Evolutionary conservation across 30 jellyfish, hydroid and myxozoan genomes (phyloP).

Genomic region (Aurelia coerulea): DNA sequence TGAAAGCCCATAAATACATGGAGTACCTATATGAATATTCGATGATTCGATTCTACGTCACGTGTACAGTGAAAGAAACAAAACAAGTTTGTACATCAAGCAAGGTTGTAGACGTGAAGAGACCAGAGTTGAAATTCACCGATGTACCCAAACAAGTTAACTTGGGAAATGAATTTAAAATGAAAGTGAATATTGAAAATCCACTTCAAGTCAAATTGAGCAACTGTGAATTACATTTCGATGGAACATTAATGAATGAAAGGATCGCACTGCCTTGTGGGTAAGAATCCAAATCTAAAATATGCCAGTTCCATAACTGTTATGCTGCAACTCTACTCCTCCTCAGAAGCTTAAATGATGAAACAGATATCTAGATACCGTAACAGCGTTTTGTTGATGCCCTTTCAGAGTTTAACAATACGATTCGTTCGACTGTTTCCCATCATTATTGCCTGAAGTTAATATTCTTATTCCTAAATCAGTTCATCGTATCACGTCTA

Average conservation of each 20-base stretch:
- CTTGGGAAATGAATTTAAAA: conserved; percentile 24
- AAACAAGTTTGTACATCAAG: conserved; percentile 64
- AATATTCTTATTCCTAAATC: too few relatives aligned
- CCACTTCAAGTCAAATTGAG: conserved; percentile 70
- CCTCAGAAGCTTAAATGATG: too few relatives aligned
- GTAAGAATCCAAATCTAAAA: conserved; percentile 24
- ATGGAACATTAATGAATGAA: conserved; percentile 86
- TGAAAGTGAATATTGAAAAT: conserved; percentile 52
- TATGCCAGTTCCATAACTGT: too few relatives aligned
- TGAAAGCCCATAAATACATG: conserved; percentile 73
- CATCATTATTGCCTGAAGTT: too few relatives aligned
- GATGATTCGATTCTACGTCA: conserved; percentile 63
- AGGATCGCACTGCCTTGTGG: conserved; percentile 32
- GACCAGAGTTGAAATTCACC: conserved; percentile 58
- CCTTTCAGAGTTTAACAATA: too few relatives aligned
- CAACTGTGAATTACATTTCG: conserved; percentile 63
- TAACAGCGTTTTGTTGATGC: too few relatives aligned
- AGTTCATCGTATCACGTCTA: too few relatives aligned
- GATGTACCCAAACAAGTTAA: conserved; percentile 31
- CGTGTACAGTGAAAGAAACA: conserved; percentile 62
- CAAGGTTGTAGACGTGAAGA: conserved; percentile 53
- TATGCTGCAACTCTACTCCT: too few relatives aligned
- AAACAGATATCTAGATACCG: too few relatives aligned
- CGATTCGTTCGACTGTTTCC: too few relatives aligned
- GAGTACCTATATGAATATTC: conserved; percentile 68